Evolutionary conservation across 1,140 invertebrate genomes (phyloP), one percentile per base, ranked within the genome.

Genomic region (Sesamia nonagrioides): DNA sequence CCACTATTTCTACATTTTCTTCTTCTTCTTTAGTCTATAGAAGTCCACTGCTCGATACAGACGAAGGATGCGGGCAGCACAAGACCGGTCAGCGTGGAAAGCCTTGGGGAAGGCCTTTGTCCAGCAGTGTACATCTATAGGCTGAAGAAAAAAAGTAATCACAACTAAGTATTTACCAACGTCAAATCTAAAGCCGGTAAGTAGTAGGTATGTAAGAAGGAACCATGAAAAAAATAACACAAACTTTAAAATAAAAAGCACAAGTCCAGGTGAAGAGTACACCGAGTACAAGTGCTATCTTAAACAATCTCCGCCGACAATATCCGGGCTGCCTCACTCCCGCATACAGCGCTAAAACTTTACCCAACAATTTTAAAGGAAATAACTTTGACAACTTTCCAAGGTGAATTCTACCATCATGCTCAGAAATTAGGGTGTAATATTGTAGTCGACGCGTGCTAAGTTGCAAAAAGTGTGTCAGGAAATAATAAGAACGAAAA

Each of bases 271-370:
- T 82, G 77, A 75, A 21, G 37, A 40, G 37, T 9, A 40, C 37
- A 40, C 2, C 37, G 56, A 84, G 75, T 77, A 80, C 74, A 79
- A 83, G 84, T 80, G 78, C 82, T 84, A 84, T 84, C 86, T 86
- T 85, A 89, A 87, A 89, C 82, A 89, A 89, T 89, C 86, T 89
- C 85, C 87, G 84, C 58, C 58, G 82, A 87, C 85, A 89, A 89
- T 89, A 85, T 86, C 85, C 85, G 85, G 83, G 42, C 37, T 80
- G 54, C 75, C 56, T 80, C 78, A 15, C 63, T 76, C 66, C 73
- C 66, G 76, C 78, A 75, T 82, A 60, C 76, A 71, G 33, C 77
- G 40, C 72, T 77, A 68, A 61, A 82, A 77, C 72, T 82, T 84
- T 68, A 42, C 40, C 33, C n/a, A 4, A 4, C n/a, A 27, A 18